These are phyloP conservation scores for Emydura subglobosa DNA, from an alignment of 2,113 vertebrate species.

Conservation along the genomic window DNA sequence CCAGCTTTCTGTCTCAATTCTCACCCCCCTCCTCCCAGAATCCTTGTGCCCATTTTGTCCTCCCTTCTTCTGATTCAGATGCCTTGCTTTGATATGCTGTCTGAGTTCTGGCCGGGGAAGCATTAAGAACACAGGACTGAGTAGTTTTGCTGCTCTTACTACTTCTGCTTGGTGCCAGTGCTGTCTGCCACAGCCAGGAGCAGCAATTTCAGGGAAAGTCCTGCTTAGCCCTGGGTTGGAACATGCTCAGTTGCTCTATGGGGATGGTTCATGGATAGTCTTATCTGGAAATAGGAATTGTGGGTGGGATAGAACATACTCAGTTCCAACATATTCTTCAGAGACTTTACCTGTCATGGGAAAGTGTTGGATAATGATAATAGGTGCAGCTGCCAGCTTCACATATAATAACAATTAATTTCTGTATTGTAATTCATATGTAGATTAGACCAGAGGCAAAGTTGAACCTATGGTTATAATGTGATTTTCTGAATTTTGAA, in stretches of 20 bases:
- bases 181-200: background rate
- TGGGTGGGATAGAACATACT: too few relatives aligned
- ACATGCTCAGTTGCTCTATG: too few relatives aligned
- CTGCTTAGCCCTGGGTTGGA: background rate
- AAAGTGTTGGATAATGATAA: background rate
- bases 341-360: too few relatives aligned
- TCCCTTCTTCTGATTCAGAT: background rate
- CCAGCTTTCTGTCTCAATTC: background rate
- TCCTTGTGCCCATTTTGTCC: background rate
- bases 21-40: background rate
- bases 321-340: too few relatives aligned
- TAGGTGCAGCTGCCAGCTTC: background rate
- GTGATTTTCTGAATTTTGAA: background rate
- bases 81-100: background rate
- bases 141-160: conserved; percentile 24
- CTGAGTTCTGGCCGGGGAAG: background rate
- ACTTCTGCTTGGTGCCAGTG: conserved; percentile 11
- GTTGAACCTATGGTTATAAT: background rate
- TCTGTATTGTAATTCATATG: background rate
- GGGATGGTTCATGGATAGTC: too few relatives aligned
- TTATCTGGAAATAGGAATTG: too few relatives aligned
- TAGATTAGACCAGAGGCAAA: background rate
- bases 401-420: background rate
- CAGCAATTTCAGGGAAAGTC: background rate
- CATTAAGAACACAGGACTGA: conserved; percentile 17